Evolutionary conservation across 2,797 vertebrate species (phyloP), one percentile per base, ranked within the genome.

Genomic region (Mallotus villosus): DNA sequence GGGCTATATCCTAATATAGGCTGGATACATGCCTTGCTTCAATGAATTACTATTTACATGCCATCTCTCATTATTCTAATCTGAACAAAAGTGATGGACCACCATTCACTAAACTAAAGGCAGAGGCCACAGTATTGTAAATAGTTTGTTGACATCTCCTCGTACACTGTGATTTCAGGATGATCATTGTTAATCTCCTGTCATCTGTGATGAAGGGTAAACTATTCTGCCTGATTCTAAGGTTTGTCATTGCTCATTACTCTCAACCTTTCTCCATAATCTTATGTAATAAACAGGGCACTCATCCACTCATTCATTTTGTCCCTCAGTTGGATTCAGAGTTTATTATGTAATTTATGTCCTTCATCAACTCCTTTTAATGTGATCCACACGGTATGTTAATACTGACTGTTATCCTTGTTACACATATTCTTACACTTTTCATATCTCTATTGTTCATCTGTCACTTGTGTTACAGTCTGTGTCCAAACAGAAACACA

Each of bases 281-380:
- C 61, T 91, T 91, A 85, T 22, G 49, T 59, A 91, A 92, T 79
- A 67, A 55, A 46, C 53, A 37, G 29, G 65, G 34, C 63, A 63
- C 37, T 22, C n/a, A 51, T 77, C n/a, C 46, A 70, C 24, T n/a
- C 70, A 8, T 76, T 72, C 34, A 70, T 63, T 34, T 19, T 66
- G 9, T 79, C 61, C 59, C 24, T 16, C 53, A 34, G 59, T 61
- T 27, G 22, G 51, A 58, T 37, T 17, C 62, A 29, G 55, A 17
- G 55, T 57, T 27, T 4, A 34, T 69, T 74, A 62, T 63, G 59
- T 60, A 67, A 59, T 73, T 59, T 37, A 67, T 53, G 41, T 1
- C 11, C 8, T 12, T 3, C 1, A 2, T 68, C 29, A n/a, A 17
- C 34, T 59, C 11, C 70, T 65, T 14, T 46, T 25, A 17, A 6